Base-by-base conservation (phyloP, 2,113 vertebrate genomes). In the Pelecanoides urinatrix region DNA sequence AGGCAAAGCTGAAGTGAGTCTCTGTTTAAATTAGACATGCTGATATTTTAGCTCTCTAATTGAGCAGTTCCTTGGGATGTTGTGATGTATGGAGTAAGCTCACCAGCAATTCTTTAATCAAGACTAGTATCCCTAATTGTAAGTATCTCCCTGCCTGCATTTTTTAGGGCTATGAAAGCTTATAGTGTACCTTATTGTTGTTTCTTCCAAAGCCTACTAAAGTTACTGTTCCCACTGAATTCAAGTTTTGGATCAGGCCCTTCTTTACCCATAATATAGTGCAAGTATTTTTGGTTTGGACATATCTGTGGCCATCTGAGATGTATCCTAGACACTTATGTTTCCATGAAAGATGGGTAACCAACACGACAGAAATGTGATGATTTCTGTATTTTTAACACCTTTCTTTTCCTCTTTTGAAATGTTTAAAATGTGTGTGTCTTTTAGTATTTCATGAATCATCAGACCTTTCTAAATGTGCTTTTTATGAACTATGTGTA, bases 401-500 rank as follows among this genome's bases (percentile, higher is more conserved):
- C 67, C 71, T 91, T 92, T 80, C 32, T 78, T 88, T 76, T 86
- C 59, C 21, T 74, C 90, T 70, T 95, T 78, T 96, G 62, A 95
- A 94, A 47, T 87, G 59, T 87, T 81, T 96, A 62, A 96, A 86
- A 94, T 90, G 27, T 92, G 10, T 93, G 22, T 86, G 50, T 91
- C 61, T 74, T 80, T 94, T 96, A 80, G 23, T 71, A 56, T 91
- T 88, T 88, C 9, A 5, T 85, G 56, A 94, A 75, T 82, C 85
- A 90, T 83, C 77, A 91, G 68, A 77, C 32, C 42, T 86, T 80
- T 92, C 76, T 76, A 82, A 96, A 88, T 96, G 91, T 73, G 94
- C 53, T 94, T 96, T 97, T 92, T 96, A 52, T 95, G 78, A 94
- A 91, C 40, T 94, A 71, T 72, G 27, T 88, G 27, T 88, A 86